phyloP scores from a whole-genome alignment of 2,113 vertebrate species.

The Epinephelus fuscoguttatus region DNA sequence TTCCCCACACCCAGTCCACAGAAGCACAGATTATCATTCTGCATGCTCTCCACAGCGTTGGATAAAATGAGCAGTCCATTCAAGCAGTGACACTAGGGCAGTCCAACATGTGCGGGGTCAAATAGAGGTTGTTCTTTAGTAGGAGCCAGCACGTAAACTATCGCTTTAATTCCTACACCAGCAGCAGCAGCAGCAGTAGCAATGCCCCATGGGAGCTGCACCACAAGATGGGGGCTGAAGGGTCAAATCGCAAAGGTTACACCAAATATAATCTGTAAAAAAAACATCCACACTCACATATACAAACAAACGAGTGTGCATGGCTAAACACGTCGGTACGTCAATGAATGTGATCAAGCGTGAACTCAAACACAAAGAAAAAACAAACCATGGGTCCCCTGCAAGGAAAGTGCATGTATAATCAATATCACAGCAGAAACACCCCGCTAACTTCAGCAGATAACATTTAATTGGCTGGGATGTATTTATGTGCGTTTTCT shows the following conservation, averaged over 20 bases:
- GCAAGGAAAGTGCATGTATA: slow-evolving; percentile 26
- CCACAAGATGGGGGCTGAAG: slow-evolving; percentile 40
- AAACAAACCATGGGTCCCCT: slow-evolving; percentile 32
- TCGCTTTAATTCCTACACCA: slow-evolving; percentile 42
- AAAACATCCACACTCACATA: slow-evolving; percentile 31
- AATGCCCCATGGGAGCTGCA: slow-evolving; percentile 40
- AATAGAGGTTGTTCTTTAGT: slow-evolving; percentile 47
- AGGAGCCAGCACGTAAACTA: slow-evolving; percentile 40
- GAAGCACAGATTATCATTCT: slow-evolving; percentile 42
- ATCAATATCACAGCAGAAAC: slow-evolving; percentile 16
- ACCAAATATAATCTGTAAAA: slow-evolving; percentile 46
- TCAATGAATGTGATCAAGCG: slow-evolving; percentile 58
- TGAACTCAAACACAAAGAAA: slow-evolving; percentile 54
- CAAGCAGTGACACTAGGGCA: slow-evolving; percentile 33
- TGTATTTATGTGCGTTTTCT: slow-evolving; percentile 20
- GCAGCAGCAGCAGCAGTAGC: slow-evolving; percentile 34
- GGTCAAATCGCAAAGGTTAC: slow-evolving; percentile 58
- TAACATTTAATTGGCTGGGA: slow-evolving; percentile 32
- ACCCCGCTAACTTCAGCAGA: slow-evolving; percentile 6
- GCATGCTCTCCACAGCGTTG: slow-evolving; percentile 7
- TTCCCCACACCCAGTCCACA: slow-evolving; percentile 10
- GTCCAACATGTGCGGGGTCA: slow-evolving; percentile 47
- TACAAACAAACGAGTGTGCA: slow-evolving; percentile 52
- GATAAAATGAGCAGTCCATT: slow-evolving; percentile 47
- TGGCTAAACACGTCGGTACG: slow-evolving; percentile 36